Evolutionary conservation across 2,113 vertebrate genomes (phyloP), one percentile per base, ranked within the genome.

Genomic region (Lynx canadensis): DNA sequence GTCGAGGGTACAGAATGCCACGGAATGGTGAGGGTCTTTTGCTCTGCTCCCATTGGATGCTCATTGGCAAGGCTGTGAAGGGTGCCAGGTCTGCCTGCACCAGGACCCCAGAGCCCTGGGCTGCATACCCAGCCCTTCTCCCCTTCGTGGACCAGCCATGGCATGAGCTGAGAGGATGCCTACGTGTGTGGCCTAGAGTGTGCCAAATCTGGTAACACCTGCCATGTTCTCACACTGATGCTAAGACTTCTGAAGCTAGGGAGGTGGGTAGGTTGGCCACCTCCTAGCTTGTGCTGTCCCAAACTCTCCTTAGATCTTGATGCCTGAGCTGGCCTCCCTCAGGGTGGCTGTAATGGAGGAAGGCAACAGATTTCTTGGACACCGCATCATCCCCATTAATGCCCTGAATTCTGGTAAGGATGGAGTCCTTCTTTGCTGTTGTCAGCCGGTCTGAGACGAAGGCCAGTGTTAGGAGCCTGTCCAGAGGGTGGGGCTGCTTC

Each of bases 321-420:
- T 99, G 97, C 99, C 99, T 1, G 99, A 99, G 98, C 96, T 99
- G 98, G 99, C 99, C 0, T 99, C 99, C 93, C 98, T 99, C 45
- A 98, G 99, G 97, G 98, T 99, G 0, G 99, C 98, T 38, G 99
- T 99, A 27, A 99, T 99, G 96, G 99, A 99, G 60, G 99, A 99
- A 98, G 99, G 99, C 7, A 99, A 99, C 48, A 99, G 99, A 98
- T 99, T 99, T 93, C 98, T 99, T n/a, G 99, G 99, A 41, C 99
- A 99, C 63, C 99, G 99, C 55, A 99, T 99, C 97, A 99, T 99
- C 94, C 99, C 99, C 0, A 65, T 99, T 84, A 99, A 99, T n/a
- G 99, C 99, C 87, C 98, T 99, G 81, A 99, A 99, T 88, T 99
- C 99, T 98, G 99, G 99, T 99, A 97, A 98, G 79, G 86, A 66